Conservation (phyloP, 2,888 invertebrate species). For the Ommatoiulus sabulosus region DNA sequence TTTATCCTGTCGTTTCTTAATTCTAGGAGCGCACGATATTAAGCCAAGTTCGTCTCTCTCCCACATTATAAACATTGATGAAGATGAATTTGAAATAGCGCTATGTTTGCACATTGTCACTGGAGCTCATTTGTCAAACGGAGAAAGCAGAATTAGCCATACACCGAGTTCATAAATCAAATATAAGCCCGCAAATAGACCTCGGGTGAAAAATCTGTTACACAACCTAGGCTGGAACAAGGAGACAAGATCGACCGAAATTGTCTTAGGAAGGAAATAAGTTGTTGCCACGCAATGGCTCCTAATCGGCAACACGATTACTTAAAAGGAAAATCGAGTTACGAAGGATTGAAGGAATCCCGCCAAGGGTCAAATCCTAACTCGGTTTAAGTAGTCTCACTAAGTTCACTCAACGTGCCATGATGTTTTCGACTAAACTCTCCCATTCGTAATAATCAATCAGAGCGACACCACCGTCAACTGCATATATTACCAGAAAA, state of each 20-base stretch:
- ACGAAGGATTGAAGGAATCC: neutral
- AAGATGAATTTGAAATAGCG: constrained; percentile 55
- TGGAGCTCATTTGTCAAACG: constrained; percentile 56
- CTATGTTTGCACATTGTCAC: constrained; percentile 56
- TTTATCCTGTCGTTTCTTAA: constrained; percentile 26
- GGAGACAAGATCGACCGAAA: constrained; percentile 41
- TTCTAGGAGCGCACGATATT: neutral
- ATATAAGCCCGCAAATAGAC: constrained; percentile 42
- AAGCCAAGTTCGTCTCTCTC: neutral
- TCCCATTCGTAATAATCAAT: neutral
- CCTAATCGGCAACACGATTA: constrained; percentile 41
- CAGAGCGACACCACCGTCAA: neutral
- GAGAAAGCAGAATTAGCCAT: constrained; percentile 55
- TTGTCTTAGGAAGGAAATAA: constrained; percentile 48
- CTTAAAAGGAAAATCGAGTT: constrained; percentile 45
- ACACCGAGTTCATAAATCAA: constrained; percentile 33
- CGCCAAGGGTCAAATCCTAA: neutral
- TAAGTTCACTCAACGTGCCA: neutral
- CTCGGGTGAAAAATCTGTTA: constrained; percentile 13
- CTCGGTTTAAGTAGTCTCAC: neutral
- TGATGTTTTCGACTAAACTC: neutral
- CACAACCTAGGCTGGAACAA: constrained; percentile 2
- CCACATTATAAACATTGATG: constrained; percentile 54
- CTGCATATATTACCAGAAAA: too few species aligned
- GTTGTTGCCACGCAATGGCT: constrained; percentile 8